These are phyloP conservation scores for Pantherophis guttatus DNA, from an alignment of 2,113 vertebrate species.

Conservation along the genomic window DNA sequence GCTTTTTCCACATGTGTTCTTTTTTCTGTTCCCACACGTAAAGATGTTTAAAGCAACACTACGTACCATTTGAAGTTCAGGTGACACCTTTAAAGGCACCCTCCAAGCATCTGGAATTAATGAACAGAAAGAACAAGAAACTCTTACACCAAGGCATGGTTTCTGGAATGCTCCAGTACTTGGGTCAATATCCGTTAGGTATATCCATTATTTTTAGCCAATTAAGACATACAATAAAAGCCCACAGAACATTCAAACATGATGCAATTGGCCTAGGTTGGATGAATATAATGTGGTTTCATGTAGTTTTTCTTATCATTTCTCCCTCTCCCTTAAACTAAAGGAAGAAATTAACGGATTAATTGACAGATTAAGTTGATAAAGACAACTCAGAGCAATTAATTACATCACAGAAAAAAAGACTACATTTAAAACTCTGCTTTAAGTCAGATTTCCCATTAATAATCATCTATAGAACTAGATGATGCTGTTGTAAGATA, in stretches of 20 bases:
- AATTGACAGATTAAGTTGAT: background rate
- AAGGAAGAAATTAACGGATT: background rate
- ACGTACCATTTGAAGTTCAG: conserved; percentile 87
- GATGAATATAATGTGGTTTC: background rate
- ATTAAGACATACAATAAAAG: background rate
- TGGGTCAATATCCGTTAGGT: background rate
- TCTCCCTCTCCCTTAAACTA: background rate
- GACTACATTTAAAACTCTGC: background rate
- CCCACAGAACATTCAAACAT: background rate
- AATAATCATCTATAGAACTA: background rate
- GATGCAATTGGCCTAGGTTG: background rate
- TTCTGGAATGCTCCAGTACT: background rate
- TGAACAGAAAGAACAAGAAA: conserved; percentile 23
- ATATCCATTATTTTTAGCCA: background rate
- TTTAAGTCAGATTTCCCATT: background rate
- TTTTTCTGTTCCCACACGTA: background rate
- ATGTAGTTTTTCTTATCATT: background rate
- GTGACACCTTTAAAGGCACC: conserved; percentile 85
- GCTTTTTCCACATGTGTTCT: background rate
- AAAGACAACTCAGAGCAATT: background rate
- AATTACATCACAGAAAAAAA: background rate
- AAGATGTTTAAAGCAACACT: background rate
- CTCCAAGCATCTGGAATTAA: conserved; percentile 85
- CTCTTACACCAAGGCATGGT: rapidly evolving
- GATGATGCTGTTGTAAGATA: background rate